Evolutionary conservation across 1,140 invertebrate genomes (phyloP), one percentile per base, ranked within the genome.

Genomic region (Drepana arcuata): DNA sequence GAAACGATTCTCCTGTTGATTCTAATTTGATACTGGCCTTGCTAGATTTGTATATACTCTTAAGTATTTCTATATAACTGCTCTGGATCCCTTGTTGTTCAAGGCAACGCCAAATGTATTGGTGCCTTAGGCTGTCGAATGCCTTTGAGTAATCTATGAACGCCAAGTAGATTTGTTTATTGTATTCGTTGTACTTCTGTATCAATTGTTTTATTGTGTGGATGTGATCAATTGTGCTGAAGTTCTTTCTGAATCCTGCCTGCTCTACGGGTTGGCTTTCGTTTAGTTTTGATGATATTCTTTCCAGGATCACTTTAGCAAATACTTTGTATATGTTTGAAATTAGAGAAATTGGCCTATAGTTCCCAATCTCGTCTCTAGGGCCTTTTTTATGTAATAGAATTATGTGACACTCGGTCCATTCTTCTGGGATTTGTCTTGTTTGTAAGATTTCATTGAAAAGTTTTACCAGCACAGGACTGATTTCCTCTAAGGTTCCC

Each of bases 21-120:
- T 48, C 31, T 32, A 34, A n/a, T 28, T 41, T 34, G 26, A 41
- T 34, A 24, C 34, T 37, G 25, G 44, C 33, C 25, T 41, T 36
- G n/a, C 27, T 47, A 36, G 9, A 32, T 31, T 25, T 42, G 24
- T 33, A 35, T 26, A 32, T 33, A 28, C 11, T 35, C 16, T 14
- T 10, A 2, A 24, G 16, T 32, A 28, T 39, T 24, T 23, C 13
- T 26, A 10, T 15, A 42, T 28, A 24, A 10, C 10, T 24, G 23
- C 7, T 27, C 11, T 27, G 26, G 11, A 27, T 13, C n/a, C 26
- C 26, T 27, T 27, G 26, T 27, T 26, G 23, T 25, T 36, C 2
- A 27, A 27, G 23, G 12, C 24, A 14, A 21, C 14, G 14, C 2
- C 23, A 15, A 16, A 36, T 36, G 21, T 37, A 14, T 16, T 14